Base-by-base conservation (phyloP, 1,140 invertebrate species). In the Rhopalosiphum padi region DNA sequence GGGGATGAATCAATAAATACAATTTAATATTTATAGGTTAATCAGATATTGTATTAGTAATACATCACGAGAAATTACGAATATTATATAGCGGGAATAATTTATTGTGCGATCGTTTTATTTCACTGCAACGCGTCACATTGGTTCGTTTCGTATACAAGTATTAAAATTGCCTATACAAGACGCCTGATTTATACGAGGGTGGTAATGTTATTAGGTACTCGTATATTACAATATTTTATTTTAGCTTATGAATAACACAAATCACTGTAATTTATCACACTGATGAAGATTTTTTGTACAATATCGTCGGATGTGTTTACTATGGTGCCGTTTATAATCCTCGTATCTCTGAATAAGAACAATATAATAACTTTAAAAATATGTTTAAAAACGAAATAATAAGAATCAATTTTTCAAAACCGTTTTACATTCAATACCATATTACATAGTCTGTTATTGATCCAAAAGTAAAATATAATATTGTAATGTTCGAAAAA, bases 151-250 rank as follows among this genome's bases (percentile, higher is more conserved):
- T 6, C 30, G n/a, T 6, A 77, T n/a, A 77, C n/a, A 18, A 6
- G 60, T n/a, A 77, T n/a, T 5, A 77, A 77, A 77, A 77, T 77
- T 77, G 60, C 60, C 60, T 77, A 77, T 77, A 77, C 60, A 77
- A 77, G n/a, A 77, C 60, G n/a, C 60, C 60, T 15, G 60, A 21
- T 77, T n/a, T n/a, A n/a, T 30, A 68, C 25, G 0, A 11, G 9
- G 55, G 4, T n/a, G 9, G 25, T 60, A 60, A 60, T 60, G 30
- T 55, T 41, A 41, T 41, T 41, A 41, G 41, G 41, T 41, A 41
- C 41, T 9, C 43, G 7, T 30, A 8, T 60, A 68, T 68, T n/a
- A 4, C n/a, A 60, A 60, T 15, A 68, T 68, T n/a, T 68, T 68
- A 68, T 68, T 68, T 68, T n/a, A 68, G 60, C 7, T 68, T n/a